Evolutionary conservation across 2,888 invertebrate genomes (phyloP), one percentile per base, ranked within the genome.

Genomic region (Deroplatys truncata): DNA sequence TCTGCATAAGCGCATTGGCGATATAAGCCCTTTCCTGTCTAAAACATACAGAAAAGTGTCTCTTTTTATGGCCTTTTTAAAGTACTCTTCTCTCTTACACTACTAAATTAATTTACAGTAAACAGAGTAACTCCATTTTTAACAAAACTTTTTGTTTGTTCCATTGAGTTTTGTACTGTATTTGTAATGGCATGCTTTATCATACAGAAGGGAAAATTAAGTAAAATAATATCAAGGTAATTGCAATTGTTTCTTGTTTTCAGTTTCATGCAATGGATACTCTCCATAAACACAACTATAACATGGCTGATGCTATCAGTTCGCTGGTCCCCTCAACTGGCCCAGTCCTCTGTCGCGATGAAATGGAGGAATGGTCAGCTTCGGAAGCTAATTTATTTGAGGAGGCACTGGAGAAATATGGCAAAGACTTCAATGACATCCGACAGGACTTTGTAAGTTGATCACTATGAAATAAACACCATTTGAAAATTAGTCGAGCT

Each of bases 321-420:
- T 98, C 98, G 89, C 95, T 99, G 92, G 98, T 99, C 93, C 99
- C 99, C 90, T 97, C 97, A 91, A 98, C 98, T 91, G 99, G 99
- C 28, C 99, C 99, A 31, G 98, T 99, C 92, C 95, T 99, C 91
- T 98, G 98, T 94, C 96, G 99, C 92, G 99, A 99, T 95, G 99
- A 99, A 95, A 98, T 99, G 97, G 99, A 99, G 94, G 99, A 99
- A 94, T 99, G 99, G 99, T 99, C 99, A 92, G 99, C 99, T 84
- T 98, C 98, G 20, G 99, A 99, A 94, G 99, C 99, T 89, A 99
- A 99, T 94, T 96, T 99, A 90, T 99, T 99, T 94, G 99, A 99
- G 94, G 99, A 99, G 94, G 99, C 99, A 84, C 95, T 99, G 92
- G 99, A 98, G 93, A 98, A 98, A 94, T 98, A 98, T 94, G 99